Evolutionary conservation across 2,888 invertebrate species (phyloP).

Genomic region (Eristalinus aeneus): DNA sequence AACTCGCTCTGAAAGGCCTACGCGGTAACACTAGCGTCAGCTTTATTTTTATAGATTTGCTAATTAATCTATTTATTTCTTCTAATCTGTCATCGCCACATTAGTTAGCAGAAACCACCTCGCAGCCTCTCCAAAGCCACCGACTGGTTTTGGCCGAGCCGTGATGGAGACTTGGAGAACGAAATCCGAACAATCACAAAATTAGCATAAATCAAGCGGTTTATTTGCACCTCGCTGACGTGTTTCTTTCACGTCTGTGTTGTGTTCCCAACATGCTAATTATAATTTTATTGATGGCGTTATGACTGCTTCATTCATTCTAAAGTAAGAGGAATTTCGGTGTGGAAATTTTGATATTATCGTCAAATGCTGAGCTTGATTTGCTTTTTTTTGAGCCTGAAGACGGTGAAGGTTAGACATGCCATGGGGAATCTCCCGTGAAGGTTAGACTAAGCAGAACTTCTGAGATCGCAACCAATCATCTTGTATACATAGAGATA

Average conservation of each 20-base stretch:
- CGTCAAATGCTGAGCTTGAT: neutral
- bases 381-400: no score
- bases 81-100: slow-evolving; percentile 32
- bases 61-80: slow-evolving; percentile 35
- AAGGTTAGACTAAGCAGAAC: no score
- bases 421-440: no score
- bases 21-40: slow-evolving; percentile 15
- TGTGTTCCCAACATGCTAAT: neutral
- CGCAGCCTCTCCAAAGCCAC: neutral
- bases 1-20: neutral
- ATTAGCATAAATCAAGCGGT: neutral
- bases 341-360: neutral
- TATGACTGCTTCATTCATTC: neutral
- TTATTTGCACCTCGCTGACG: neutral
- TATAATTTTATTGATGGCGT: neutral
- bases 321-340: neutral
- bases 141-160: neutral
- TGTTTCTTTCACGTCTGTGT: no score
- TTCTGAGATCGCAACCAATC: no score
- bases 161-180: neutral
- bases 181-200: neutral
- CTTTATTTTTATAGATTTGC: slow-evolving; percentile 50
- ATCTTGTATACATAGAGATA: no score
- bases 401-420: no score
- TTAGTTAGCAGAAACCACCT: slow-evolving; percentile 19